A percentile compares a stretch with the other conserved stretches of the same genome.
Evolutionary conservation across 1,140 invertebrate genomes (phyloP).

Genomic region (Lepidostoma basale): DNA sequence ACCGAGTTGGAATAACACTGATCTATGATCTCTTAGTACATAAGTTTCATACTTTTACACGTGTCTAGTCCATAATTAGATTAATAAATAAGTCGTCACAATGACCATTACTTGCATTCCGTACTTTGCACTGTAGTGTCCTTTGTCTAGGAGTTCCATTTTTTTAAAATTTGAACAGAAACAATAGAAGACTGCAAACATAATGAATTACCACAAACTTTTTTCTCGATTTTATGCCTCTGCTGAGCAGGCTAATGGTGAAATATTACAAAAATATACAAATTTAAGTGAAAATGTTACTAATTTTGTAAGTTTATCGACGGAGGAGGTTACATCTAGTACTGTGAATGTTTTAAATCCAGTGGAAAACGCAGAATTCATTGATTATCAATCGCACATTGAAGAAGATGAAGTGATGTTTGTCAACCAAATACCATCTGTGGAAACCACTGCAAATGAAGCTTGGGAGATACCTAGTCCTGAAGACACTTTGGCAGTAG

Average conservation of each 20-base stretch:
- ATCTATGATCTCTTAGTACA: constrained; percentile 26
- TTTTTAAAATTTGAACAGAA: constrained; percentile 7
- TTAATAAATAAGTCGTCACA: constrained; percentile 33
- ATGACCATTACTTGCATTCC: constrained; percentile 6
- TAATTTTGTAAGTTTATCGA: constrained; percentile 1
- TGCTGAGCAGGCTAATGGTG: constrained; percentile 25
- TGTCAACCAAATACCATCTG: constrained; percentile 22
- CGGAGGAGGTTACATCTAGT: constrained; percentile 14
- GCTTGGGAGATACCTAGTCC: constrained; percentile 32
- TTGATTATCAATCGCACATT: constrained; percentile 13
- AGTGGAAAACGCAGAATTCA: constrained; percentile 24
- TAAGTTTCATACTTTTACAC: constrained; percentile 17
- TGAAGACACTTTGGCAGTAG: constrained; percentile 22
- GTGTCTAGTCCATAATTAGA: constrained; percentile 33
- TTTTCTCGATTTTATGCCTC: constrained; percentile 40
- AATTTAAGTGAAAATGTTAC: constrained; percentile 18
- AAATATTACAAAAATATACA: constrained; percentile 38
- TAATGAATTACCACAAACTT: constrained; percentile 44
- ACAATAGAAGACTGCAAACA: not conserved
- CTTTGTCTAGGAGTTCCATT: not conserved
- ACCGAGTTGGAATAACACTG: not conserved
- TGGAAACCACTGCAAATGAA: not conserved
- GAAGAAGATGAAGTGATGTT: constrained; percentile 35
- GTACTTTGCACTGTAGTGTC: constrained; percentile 6
- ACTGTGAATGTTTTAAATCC: constrained; percentile 2